Conservation (phyloP, 2,113 vertebrate species). For the Isichthys henryi region DNA sequence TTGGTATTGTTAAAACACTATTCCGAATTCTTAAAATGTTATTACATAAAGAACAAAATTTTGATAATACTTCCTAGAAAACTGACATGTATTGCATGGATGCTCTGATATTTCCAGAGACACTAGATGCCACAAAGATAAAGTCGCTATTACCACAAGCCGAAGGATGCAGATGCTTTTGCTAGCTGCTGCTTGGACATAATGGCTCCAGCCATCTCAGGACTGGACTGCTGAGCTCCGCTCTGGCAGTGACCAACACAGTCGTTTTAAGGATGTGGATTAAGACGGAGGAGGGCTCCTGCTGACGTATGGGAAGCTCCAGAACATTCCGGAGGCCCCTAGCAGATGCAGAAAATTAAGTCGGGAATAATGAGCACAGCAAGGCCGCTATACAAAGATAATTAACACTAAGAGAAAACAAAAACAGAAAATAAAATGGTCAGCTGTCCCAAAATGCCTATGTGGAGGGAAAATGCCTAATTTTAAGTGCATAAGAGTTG, state of each 20-base stretch:
- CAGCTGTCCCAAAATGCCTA: not conserved
- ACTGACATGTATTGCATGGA: not conserved
- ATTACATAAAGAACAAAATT: not conserved
- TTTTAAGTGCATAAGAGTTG: not conserved
- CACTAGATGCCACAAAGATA: not conserved
- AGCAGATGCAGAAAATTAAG: not conserved
- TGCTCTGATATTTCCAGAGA: not conserved
- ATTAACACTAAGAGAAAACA: not conserved
- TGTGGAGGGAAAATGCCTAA: not conserved
- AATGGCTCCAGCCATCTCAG: not conserved
- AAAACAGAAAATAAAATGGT: not conserved
- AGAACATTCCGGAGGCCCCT: not conserved
- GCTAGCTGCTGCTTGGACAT: not conserved
- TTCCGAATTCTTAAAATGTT: not conserved
- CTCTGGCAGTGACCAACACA: not conserved
- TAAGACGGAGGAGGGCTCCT: not conserved
- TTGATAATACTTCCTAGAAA: not conserved
- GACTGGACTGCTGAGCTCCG: not conserved
- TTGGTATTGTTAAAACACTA: not conserved
- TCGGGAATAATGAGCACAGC: not conserved
- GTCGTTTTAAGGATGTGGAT: constrained; percentile 7
- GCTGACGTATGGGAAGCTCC: not conserved
- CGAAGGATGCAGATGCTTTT: not conserved
- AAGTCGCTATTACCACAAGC: not conserved
- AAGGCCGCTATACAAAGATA: not conserved